Evolutionary conservation across 2,113 vertebrate species (phyloP).

Genomic region (Syrrhaptes paradoxus): DNA sequence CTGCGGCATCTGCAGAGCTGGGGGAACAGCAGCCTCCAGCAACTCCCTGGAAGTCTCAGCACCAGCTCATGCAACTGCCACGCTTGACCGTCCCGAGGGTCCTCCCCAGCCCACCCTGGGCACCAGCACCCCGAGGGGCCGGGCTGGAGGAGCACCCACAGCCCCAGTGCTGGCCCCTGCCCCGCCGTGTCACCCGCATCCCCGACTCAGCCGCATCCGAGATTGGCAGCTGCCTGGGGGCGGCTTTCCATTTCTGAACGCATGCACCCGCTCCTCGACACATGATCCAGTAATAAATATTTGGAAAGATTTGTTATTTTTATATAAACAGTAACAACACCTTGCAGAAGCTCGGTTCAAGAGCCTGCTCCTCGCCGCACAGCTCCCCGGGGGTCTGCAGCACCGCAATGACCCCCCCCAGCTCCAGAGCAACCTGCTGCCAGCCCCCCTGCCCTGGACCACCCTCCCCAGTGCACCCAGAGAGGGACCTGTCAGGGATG

Average conservation of each 20-base stretch:
- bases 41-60: neutral
- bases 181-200: neutral
- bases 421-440: neutral
- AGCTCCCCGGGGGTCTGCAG: rapidly evolving
- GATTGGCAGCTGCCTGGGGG: conserved; percentile 40
- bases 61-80: neutral
- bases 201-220: neutral
- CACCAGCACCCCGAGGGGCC: rapidly evolving
- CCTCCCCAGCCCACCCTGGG: neutral
- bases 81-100: rapidly evolving
- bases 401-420: rapidly evolving
- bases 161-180: neutral
- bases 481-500: neutral
- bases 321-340: conserved; percentile 11
- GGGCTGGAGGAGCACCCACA: neutral
- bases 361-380: neutral
- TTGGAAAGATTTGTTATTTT: conserved; percentile 52
- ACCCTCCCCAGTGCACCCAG: neutral
- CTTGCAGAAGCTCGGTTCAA: neutral
- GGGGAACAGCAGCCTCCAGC: neutral
- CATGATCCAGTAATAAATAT: conserved; percentile 33
- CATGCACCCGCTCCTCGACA: conserved; percentile 16
- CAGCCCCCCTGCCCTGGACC: neutral
- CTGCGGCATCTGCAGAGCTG: neutral
- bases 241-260: neutral